These are phyloP conservation scores for Heliconius ismenius DNA, from an alignment of 2,888 invertebrate species.

Conservation along the genomic window DNA sequence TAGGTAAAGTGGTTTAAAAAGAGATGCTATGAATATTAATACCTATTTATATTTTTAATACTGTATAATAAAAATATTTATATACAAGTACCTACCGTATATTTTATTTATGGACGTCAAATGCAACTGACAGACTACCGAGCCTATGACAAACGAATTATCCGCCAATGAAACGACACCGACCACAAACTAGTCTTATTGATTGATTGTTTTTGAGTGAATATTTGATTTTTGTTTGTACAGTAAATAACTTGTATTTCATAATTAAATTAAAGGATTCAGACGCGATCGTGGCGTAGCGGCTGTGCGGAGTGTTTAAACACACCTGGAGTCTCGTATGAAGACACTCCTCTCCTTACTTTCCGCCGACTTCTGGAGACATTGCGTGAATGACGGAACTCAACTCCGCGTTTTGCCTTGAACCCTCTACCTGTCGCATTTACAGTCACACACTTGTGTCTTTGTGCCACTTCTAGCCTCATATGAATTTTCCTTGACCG, in stretches of 20 bases:
- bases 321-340: no score
- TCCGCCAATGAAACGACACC: slow-evolving; percentile 10
- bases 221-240: neutral
- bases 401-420: no score
- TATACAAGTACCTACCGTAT: no score
- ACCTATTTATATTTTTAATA: no score
- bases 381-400: no score
- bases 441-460: no score
- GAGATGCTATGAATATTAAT: no score
- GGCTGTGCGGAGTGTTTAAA: neutral
- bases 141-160: neutral
- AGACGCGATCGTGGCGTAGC: neutral
- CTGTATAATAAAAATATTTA: no score
- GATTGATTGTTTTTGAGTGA: neutral
- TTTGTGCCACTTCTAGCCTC: neutral
- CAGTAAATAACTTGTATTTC: neutral
- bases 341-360: no score
- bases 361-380: no score
- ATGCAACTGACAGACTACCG: neutral
- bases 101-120: neutral
- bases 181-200: neutral
- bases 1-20: no score
- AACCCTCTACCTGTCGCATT: no score
- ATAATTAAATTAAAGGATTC: neutral
- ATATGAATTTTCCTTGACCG: neutral